Percentiles rank a stretch among this genome's conserved stretches.
These are phyloP conservation scores for Anorthoa munda DNA, from an alignment of 2,888 invertebrate species.

Conservation along the genomic window DNA sequence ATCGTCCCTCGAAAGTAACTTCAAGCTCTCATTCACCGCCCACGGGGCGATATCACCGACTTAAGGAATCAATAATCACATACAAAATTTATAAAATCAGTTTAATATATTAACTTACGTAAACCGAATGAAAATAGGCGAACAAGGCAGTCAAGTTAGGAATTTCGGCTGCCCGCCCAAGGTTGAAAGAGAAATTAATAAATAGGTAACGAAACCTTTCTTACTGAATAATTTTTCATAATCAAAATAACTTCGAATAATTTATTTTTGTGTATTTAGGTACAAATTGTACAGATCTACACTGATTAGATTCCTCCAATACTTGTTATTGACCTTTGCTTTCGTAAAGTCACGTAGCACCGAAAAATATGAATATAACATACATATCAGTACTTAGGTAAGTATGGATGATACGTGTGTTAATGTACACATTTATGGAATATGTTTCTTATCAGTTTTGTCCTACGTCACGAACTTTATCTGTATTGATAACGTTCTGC, in stretches of 20 bases:
- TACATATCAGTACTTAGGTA: constrained; percentile 53
- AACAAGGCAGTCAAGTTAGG: constrained; percentile 22
- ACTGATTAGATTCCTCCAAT: constrained; percentile 66
- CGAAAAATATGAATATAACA: constrained; percentile 61
- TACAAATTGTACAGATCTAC: constrained; percentile 56
- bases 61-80: constrained; percentile 31
- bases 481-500: constrained; percentile 83
- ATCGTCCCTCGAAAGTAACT: constrained; percentile 24
- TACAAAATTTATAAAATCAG: constrained; percentile 22
- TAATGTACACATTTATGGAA: constrained; percentile 67
- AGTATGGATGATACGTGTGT: constrained; percentile 69
- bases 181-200: constrained; percentile 43
- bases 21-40: constrained; percentile 26
- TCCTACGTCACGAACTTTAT: constrained; percentile 81
- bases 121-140: constrained; percentile 6
- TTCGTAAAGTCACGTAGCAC: constrained; percentile 65
- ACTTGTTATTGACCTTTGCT: constrained; percentile 59
- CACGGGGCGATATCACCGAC: constrained; percentile 29
- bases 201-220: constrained; percentile 57
- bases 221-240: constrained; percentile 43
- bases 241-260: constrained; percentile 62
- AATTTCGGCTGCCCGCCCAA: constrained; percentile 55
- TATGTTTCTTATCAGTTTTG: constrained; percentile 72
- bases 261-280: constrained; percentile 52
- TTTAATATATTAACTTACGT: constrained; percentile 23